Evolutionary conservation across 2,113 vertebrate species (phyloP), one percentile per base, ranked within the genome.

Genomic region (Centrocercus urophasianus): DNA sequence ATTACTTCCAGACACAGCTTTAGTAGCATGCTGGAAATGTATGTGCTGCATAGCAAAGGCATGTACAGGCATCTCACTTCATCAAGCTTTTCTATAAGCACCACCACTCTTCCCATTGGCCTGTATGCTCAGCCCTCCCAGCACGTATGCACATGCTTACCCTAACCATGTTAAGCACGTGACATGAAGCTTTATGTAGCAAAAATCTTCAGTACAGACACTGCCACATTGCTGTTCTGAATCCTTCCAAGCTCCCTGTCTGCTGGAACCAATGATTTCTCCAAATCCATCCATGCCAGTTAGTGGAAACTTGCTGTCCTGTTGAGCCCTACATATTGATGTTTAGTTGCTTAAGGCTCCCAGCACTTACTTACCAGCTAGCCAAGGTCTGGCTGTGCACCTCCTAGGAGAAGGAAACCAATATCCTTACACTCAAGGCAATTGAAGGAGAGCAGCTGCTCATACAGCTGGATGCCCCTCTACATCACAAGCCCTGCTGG

Each of bases 1-100:
- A 72, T 79, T 90, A 77, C 61, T 88, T 88, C n/a, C 78, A 69
- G 47, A 95, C 75, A 60, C 75, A 93, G 56, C 22, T 89, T 93
- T 93, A 48, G 27, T 61, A 48, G 21, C 40, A 45, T 20, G 60
- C 30, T 88, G 75, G 65, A 90, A 91, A 81, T 47, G 52, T 18
- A 48, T 34, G 43, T 82, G 61, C 73, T 61, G 48, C 60, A 56
- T 45, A 10, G 15, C 17, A 25, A 61, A 74, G 71, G 59, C 21
- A 6, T 30, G 18, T 13, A 78, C 27, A 81, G 66, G 54, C 6
- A 2, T 20, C 38, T 13, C 61, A 32, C 36, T 85, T 18, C 10
- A 56, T 6, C 40, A 71, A 32, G 24, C 8, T 64, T 11, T 52
- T 18, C 27, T 0, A 0, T 13, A 11, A 19, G 56, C 54, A 50